phyloP scores from a whole-genome alignment of 2,113 vertebrate species.

The Suncus etruscus region DNA sequence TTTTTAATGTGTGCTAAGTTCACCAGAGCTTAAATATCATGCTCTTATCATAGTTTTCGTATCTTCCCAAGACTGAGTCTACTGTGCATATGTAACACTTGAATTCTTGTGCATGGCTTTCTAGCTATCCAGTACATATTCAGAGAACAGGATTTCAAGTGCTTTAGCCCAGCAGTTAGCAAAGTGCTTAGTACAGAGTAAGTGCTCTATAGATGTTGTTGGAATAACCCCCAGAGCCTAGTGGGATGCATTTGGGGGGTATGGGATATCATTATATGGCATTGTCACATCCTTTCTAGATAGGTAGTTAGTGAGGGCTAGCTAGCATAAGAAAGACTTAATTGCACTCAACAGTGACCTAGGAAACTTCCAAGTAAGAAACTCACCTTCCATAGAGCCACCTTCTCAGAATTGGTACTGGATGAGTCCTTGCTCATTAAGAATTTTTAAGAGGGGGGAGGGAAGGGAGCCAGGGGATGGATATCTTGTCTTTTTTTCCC shows the following conservation, averaged over 20 bases:
- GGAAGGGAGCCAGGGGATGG: no score
- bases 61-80: neutral
- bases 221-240: neutral
- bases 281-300: neutral
- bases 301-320: neutral
- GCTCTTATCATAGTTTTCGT: neutral
- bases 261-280: neutral
- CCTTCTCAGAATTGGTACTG: neutral
- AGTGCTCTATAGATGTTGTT: neutral
- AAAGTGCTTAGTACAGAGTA: neutral
- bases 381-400: accelerated
- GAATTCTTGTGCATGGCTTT: neutral
- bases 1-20: neutral
- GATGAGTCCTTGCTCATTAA: neutral
- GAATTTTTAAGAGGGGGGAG: no score
- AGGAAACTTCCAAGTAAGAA: conserved; percentile 11
- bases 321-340: neutral
- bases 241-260: neutral
- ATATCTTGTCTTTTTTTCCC: no score
- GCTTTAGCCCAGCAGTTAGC: neutral
- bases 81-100: neutral
- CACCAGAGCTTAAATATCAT: neutral
- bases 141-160: neutral
- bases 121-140: neutral
- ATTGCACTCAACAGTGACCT: neutral